Conservation (phyloP, 2,113 vertebrate species). For the Otis tarda region DNA sequence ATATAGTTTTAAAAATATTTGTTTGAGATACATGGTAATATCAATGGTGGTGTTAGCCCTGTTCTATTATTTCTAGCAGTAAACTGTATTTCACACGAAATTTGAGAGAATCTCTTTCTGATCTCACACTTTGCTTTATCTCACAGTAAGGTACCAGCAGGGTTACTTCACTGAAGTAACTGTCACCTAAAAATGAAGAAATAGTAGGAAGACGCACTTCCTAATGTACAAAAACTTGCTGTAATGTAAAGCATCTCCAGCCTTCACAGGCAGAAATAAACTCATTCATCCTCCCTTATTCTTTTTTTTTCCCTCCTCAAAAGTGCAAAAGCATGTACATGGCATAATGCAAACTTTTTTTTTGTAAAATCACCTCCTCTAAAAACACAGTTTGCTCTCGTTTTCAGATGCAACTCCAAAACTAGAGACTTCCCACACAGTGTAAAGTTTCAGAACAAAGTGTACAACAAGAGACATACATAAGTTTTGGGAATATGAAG, state of each 20-base stretch:
- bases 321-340: not conserved
- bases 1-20: not conserved
- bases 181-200: conserved; percentile 53
- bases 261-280: not conserved
- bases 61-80: not conserved
- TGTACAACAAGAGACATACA: not conserved
- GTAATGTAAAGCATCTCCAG: too few species aligned
- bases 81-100: not conserved
- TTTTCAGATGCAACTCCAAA: not conserved
- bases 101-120: not conserved
- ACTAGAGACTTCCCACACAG: not conserved
- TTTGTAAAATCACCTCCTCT: not conserved
- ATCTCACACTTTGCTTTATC: conserved; percentile 6
- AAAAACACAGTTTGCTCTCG: not conserved
- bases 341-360: not conserved
- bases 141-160: not conserved
- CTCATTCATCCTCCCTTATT: not conserved
- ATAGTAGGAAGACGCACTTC: not conserved
- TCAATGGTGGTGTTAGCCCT: not conserved
- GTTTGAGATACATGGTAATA: not conserved
- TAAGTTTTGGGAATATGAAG: not conserved
- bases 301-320: too few species aligned
- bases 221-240: not conserved
- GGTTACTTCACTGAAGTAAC: conserved; percentile 27
- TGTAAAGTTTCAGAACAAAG: not conserved